phyloP scores from a whole-genome alignment of 2,113 vertebrate species.

The Crotalus horridus region DNA sequence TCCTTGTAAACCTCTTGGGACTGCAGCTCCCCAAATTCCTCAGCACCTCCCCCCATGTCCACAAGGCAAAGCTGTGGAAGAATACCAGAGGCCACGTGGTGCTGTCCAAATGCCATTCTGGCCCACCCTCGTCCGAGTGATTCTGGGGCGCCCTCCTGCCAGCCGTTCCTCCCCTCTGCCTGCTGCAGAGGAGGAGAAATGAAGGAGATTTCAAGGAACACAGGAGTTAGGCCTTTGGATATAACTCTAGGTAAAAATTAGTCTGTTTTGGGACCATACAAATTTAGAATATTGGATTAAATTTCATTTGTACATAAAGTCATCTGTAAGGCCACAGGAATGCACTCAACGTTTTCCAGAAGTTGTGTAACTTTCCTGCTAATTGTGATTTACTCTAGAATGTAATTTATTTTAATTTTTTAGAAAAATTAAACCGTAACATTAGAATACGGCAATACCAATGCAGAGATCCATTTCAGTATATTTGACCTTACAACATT shows the following conservation, averaged over 20 bases:
- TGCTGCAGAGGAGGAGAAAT: neutral
- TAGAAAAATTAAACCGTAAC: constrained; percentile 44
- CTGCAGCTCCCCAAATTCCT: neutral
- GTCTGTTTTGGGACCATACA: constrained; percentile 51
- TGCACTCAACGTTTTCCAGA: constrained; percentile 57
- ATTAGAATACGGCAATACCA: constrained; percentile 46
- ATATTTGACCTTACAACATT: constrained; percentile 46
- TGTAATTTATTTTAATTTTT: neutral
- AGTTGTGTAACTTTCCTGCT: constrained; percentile 48
- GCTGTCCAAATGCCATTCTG: neutral
- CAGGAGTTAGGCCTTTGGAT: constrained; percentile 49
- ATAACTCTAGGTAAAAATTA: constrained; percentile 61
- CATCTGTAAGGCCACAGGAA: constrained; percentile 69
- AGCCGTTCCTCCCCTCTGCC: neutral
- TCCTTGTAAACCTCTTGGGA: neutral
- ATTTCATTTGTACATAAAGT: constrained; percentile 59
- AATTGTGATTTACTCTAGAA: constrained; percentile 32
- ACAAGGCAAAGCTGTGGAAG: neutral
- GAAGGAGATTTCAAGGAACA: neutral
- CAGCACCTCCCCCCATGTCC: neutral
- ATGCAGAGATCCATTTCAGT: constrained; percentile 34
- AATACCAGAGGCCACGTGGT: neutral
- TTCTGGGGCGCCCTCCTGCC: neutral
- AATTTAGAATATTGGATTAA: constrained; percentile 64
- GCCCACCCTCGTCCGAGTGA: neutral